phyloP scores from a whole-genome alignment of 92 coral and sea anemone genomes.

The Porites lobata region DNA sequence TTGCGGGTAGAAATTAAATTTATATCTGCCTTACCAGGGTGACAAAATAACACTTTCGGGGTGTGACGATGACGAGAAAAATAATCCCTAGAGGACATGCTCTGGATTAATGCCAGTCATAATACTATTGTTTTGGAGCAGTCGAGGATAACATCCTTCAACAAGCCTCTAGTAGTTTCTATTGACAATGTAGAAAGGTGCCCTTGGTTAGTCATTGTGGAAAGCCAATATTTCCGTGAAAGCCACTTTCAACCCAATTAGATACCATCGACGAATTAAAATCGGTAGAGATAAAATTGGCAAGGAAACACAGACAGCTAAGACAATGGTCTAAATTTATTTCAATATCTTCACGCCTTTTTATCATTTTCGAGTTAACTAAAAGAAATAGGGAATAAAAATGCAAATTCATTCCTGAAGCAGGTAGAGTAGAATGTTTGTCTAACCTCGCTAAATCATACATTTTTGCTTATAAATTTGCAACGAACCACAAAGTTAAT shows the following conservation, averaged over 20 bases:
- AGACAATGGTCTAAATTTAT: slow-evolving; percentile 22
- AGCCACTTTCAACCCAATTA: slow-evolving; percentile 31
- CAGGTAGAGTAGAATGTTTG: not conserved
- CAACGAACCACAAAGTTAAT: not conserved
- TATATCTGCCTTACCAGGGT: slow-evolving; percentile 3
- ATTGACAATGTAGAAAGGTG: slow-evolving; percentile 5
- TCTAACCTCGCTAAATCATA: not conserved
- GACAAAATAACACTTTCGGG: slow-evolving; percentile 31
- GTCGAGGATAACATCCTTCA: slow-evolving; percentile 4
- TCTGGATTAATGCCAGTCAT: slow-evolving; percentile 4
- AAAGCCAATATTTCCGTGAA: slow-evolving; percentile 33
- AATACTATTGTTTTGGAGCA: slow-evolving; percentile 28
- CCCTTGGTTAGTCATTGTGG: slow-evolving; percentile 17
- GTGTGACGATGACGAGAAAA: slow-evolving; percentile 10
- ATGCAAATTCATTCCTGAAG: slow-evolving; percentile 10
- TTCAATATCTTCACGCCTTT: not conserved
- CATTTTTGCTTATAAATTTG: not conserved
- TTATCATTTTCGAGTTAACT: not conserved
- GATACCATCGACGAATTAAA: slow-evolving; percentile 14
- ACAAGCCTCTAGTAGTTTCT: not conserved
- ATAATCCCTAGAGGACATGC: not conserved
- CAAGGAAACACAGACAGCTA: slow-evolving; percentile 24
- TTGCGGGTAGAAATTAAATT: slow-evolving; percentile 37
- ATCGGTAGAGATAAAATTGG: slow-evolving; percentile 5
- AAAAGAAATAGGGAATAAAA: not conserved